These are phyloP conservation scores for Calephelis nemesis DNA, from an alignment of 1,140 invertebrate species.

Conservation along the genomic window DNA sequence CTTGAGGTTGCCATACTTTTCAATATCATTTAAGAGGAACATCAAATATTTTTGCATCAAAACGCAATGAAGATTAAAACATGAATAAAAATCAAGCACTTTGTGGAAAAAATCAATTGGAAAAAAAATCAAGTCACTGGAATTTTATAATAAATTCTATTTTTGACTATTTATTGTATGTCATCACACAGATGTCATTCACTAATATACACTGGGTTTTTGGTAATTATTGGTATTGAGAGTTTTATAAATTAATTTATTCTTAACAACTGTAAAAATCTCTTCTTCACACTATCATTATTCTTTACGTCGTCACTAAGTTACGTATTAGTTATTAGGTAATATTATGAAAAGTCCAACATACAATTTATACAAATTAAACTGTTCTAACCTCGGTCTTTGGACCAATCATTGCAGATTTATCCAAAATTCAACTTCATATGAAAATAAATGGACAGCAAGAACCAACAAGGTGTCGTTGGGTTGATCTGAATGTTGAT, in stretches of 20 bases:
- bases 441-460: constrained; percentile 59
- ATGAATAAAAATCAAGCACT: constrained; percentile 52
- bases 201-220: constrained; percentile 75
- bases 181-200: constrained; percentile 68
- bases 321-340: constrained; percentile 78
- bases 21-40: constrained; percentile 28
- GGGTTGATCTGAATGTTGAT: constrained; percentile 56
- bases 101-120: constrained; percentile 40
- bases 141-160: constrained; percentile 33
- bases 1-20: constrained; percentile 35
- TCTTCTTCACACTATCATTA: constrained; percentile 77
- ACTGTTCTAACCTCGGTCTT: constrained; percentile 67
- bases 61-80: constrained; percentile 27
- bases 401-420: constrained; percentile 59
- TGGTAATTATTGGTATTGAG: constrained; percentile 80
- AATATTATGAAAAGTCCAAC: constrained; percentile 78
- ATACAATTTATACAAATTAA: constrained; percentile 79
- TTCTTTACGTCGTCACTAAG: constrained; percentile 75
- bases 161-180: constrained; percentile 38
- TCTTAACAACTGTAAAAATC: constrained; percentile 80
- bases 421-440: constrained; percentile 45
- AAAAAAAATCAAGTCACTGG: constrained; percentile 35
- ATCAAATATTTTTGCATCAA: constrained; percentile 10
- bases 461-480: constrained; percentile 44
- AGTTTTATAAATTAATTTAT: constrained; percentile 79